Evolutionary conservation across 2,888 invertebrate species (phyloP).

Genomic region (Galeruca laticollis): DNA sequence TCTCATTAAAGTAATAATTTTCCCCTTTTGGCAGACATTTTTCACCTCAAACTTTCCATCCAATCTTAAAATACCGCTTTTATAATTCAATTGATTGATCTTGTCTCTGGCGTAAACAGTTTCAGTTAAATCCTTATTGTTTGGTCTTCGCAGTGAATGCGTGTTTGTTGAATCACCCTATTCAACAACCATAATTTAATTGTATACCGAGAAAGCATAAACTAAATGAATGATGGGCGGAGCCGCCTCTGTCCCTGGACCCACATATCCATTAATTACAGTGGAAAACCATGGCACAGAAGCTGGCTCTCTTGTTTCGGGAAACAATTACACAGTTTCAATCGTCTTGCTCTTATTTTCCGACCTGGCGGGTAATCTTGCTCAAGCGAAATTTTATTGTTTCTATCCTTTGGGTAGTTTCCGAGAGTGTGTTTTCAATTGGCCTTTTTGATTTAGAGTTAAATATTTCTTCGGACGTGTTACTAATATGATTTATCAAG

Average conservation of each 20-base stretch:
- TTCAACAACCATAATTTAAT: too few species aligned
- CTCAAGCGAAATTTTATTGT: conserved; percentile 41
- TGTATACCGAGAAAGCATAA: too few species aligned
- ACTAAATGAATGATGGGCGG: conserved; percentile 22
- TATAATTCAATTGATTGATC: too few species aligned
- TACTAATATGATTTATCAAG: not conserved
- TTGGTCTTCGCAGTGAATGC: too few species aligned
- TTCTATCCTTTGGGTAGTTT: conserved; percentile 23
- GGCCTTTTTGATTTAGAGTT: conserved; percentile 2
- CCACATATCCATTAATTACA: conserved; percentile 61
- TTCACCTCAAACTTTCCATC: too few species aligned
- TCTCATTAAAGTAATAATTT: too few species aligned
- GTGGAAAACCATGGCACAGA: conserved; percentile 59
- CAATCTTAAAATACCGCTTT: too few species aligned
- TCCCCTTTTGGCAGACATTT: too few species aligned
- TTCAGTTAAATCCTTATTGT: too few species aligned
- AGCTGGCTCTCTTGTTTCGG: conserved; percentile 58
- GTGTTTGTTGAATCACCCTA: too few species aligned
- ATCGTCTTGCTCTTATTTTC: conserved; percentile 48
- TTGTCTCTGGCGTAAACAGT: too few species aligned
- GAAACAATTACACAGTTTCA: conserved; percentile 63
- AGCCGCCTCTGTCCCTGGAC: conserved; percentile 56
- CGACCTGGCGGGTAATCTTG: conserved; percentile 41
- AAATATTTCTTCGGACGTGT: conserved; percentile 3
- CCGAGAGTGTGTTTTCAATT: conserved; percentile 23